Evolutionary conservation across 2,888 invertebrate genomes (phyloP).

Genomic region (Theristus sp.): DNA sequence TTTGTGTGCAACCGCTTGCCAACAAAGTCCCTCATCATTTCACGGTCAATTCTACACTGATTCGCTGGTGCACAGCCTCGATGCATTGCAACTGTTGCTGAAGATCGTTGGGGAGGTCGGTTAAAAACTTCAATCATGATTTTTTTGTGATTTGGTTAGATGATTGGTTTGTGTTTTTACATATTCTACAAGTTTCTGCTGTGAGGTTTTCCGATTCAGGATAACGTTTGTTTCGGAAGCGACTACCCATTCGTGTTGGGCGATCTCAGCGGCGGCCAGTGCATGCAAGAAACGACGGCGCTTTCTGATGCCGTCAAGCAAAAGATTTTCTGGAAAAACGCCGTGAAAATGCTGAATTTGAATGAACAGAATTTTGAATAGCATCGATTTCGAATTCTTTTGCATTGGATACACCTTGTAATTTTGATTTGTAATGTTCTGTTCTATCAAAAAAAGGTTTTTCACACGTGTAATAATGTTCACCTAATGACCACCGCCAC

Average conservation of each 20-base stretch:
- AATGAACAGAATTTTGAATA: background rate
- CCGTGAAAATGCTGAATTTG: background rate
- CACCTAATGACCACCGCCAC: no score
- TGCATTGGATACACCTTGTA: background rate
- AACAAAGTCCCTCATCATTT: slow-evolving; percentile 29
- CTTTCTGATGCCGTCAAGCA: background rate
- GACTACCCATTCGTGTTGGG: slow-evolving; percentile 43
- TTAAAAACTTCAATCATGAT: no score
- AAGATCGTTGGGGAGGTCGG: slow-evolving; percentile 37
- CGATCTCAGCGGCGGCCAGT: slow-evolving; percentile 32
- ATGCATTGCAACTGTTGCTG: slow-evolving; percentile 34
- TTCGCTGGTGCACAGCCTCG: slow-evolving; percentile 37
- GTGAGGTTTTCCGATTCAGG: no score
- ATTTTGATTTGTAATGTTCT: background rate
- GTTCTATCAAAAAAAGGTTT: background rate
- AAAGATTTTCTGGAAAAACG: background rate
- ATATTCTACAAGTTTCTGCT: no score
- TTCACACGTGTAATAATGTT: no score
- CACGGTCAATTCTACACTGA: slow-evolving; percentile 37
- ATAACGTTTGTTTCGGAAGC: slow-evolving; percentile 38
- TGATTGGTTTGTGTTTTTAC: no score
- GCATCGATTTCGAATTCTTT: background rate
- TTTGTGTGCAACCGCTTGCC: slow-evolving; percentile 37
- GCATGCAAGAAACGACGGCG: background rate
- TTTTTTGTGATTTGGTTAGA: no score